Evolutionary conservation across 2,888 invertebrate species (phyloP).

Genomic region (Stenodema calcarata): DNA sequence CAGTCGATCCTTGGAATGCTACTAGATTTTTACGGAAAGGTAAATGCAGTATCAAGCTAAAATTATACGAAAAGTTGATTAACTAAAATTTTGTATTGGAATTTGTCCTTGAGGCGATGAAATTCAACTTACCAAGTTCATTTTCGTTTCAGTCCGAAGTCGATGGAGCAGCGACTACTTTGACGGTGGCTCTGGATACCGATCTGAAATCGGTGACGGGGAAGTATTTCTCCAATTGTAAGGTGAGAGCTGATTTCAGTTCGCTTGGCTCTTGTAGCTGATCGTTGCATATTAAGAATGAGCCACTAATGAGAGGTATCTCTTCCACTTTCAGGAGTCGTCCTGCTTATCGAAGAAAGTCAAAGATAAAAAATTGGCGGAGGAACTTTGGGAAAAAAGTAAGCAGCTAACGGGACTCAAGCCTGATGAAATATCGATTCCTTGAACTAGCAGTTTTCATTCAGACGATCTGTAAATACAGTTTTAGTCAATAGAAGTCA

Average conservation of each 20-base stretch:
- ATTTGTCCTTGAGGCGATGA: too few relatives aligned
- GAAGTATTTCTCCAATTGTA: constrained; percentile 44
- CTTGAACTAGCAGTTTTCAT: background rate
- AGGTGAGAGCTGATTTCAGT: background rate
- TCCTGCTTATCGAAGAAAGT: constrained; percentile 26
- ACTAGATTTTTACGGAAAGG: constrained; percentile 33
- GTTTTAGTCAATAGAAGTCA: background rate
- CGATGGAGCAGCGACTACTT: constrained; percentile 42
- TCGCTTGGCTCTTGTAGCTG: too few relatives aligned
- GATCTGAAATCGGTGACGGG: constrained; percentile 30
- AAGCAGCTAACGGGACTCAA: constrained; percentile 8
- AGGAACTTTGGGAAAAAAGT: constrained; percentile 38
- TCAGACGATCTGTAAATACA: background rate
- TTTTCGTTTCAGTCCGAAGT: constrained; percentile 6
- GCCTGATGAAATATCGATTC: constrained; percentile 12
- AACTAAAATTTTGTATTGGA: too few relatives aligned
- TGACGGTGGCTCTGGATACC: constrained; percentile 32
- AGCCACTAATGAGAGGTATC: background rate
- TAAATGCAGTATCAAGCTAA: background rate
- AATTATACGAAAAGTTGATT: too few relatives aligned
- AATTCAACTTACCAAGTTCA: too few relatives aligned
- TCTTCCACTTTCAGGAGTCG: constrained; percentile 35
- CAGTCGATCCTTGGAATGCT: background rate
- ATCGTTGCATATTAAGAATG: background rate
- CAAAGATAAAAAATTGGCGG: constrained; percentile 22